Percentiles rank a stretch among this genome's conserved stretches.
phyloP scores from a whole-genome alignment of 2,113 vertebrate species.

The Tragelaphus scriptus region DNA sequence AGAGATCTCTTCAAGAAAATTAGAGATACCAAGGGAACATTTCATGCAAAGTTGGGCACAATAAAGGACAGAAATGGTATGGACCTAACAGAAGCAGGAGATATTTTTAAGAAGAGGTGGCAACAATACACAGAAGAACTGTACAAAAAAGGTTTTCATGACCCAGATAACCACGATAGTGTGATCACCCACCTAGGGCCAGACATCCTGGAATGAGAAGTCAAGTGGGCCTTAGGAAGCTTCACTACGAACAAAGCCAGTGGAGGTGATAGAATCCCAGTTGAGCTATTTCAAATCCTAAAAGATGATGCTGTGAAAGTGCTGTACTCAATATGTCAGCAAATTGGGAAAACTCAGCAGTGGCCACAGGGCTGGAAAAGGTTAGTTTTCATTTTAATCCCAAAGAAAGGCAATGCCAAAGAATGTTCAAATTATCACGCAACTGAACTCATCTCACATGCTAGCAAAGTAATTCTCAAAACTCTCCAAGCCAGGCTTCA shows the following conservation, averaged over 20 bases:
- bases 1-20: not conserved
- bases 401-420: not conserved
- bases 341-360: not conserved
- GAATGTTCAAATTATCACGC: not conserved
- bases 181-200: not conserved
- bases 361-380: not conserved
- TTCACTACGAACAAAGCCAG: not conserved
- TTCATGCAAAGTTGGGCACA: not conserved
- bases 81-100: not conserved
- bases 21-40: not conserved
- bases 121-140: not conserved
- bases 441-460: not conserved
- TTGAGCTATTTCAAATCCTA: not conserved
- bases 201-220: not conserved
- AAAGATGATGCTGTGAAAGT: not conserved
- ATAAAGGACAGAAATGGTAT: not conserved
- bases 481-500: not conserved
- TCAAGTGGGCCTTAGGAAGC: not conserved
- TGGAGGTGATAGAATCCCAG: not conserved
- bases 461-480: not conserved
- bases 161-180: not conserved
- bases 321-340: not conserved
- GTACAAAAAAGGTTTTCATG: not conserved
- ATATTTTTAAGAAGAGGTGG: not conserved
- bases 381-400: not conserved